Conservation (phyloP, 2,113 vertebrate genomes). For the Morone saxatilis region DNA sequence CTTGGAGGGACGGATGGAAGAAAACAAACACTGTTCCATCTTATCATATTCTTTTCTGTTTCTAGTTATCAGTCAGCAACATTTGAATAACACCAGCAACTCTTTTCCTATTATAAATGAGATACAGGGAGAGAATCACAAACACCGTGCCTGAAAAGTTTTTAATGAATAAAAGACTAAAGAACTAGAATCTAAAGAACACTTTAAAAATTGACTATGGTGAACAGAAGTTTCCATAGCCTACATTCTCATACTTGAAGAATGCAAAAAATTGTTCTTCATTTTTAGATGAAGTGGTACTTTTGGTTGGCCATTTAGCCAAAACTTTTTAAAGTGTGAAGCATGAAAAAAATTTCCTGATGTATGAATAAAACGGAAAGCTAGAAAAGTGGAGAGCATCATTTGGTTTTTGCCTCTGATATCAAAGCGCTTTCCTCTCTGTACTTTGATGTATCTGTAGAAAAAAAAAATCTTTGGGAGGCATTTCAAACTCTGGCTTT, state of each 20-base stretch:
- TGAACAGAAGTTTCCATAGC: constrained; percentile 12
- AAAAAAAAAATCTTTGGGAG: constrained; percentile 47
- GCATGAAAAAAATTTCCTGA: constrained; percentile 47
- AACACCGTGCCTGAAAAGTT: not conserved
- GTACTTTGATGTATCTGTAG: constrained; percentile 59
- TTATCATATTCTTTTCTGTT: not conserved
- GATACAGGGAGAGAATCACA: not conserved
- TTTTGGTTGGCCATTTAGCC: constrained; percentile 32
- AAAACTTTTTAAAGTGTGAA: constrained; percentile 25
- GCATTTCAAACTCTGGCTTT: constrained; percentile 66
- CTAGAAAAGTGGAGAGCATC: constrained; percentile 38
- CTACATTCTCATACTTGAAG: constrained; percentile 23
- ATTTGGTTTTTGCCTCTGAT: constrained; percentile 60
- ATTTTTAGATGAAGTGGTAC: constrained; percentile 18
- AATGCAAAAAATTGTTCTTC: not conserved
- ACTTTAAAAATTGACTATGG: not conserved
- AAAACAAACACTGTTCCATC: constrained; percentile 10
- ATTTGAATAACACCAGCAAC: constrained; percentile 4
- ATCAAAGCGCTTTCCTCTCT: constrained; percentile 63
- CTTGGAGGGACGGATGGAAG: constrained; percentile 1
- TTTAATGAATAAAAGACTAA: constrained; percentile 19
- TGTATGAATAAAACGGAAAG: constrained; percentile 54
- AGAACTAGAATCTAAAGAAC: not conserved
- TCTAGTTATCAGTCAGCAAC: not conserved
- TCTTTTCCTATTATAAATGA: not conserved